Base-by-base conservation (phyloP, 2,888 invertebrate species). In the Drosophila ezoana region DNA sequence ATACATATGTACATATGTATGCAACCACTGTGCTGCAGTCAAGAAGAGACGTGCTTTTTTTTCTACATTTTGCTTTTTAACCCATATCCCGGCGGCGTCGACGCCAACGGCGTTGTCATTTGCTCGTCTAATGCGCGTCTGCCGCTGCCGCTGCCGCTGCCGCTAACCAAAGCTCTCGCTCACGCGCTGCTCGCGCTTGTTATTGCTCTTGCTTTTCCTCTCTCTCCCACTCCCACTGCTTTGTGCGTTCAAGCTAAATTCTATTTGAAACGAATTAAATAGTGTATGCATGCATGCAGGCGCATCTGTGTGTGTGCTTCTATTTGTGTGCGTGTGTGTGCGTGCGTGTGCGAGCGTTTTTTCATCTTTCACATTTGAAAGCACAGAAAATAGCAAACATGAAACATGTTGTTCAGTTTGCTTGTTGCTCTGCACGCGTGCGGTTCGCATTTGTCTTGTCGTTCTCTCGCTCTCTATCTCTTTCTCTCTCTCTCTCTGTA, bases 391-490 rank as follows among this genome's bases (percentile, higher is more conserved):
- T 75, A 89, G 90, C 81, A 84, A 76, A 89, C 79, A 83, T 86
- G 68, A 81, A 77, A 76, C 79, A 88, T 74, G 81, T 89, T 75
- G 76, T 89, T 89, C 85, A 89, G 89, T 89, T 90, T 76, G 90
- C 80, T 90, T 84, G 90, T 89, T 89, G 89, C 87, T 81, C 81
- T 73, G 62, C 70, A 75, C 87, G 90, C 87, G 89, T 87, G 66
- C 89, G 79, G 90, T 89, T 90, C 78, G 75, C 54, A 44, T 54
- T 70, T 51, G 64, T 23, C 40, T 58, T 52, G 37, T 49, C 57
- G 60, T 28, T 49, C 48, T 23, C 1, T 40, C 9, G 32, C 6
- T 9, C 9, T 47, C 32, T 18, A n/a, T 40, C n/a, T n/a, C 4
- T 2, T 4, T 52, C 28, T 28, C 14, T 0, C 4, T 11, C 18